A percentile compares a stretch with the other conserved stretches of the same genome.
Conservation (phyloP, 2,888 invertebrate species). For the Pristionchus fissidentatus region DNA sequence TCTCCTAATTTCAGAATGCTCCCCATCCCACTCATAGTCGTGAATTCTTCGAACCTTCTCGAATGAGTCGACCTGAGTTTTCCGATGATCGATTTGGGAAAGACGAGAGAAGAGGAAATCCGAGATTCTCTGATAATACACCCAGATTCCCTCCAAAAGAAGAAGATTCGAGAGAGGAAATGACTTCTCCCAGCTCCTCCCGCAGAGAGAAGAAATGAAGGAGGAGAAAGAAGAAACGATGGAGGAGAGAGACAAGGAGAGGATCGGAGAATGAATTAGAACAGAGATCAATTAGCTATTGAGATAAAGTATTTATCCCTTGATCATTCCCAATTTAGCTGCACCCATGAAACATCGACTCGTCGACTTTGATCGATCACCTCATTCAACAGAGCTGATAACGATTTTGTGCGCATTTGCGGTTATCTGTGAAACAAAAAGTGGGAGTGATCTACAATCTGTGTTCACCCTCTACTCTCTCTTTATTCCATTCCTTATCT, state of each 20-base stretch:
- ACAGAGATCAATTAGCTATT: neutral
- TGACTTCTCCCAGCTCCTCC: conserved; percentile 38
- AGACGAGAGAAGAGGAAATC: conserved; percentile 14
- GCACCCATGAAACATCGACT: too few relatives aligned
- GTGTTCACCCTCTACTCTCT: neutral
- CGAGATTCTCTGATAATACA: conserved; percentile 28
- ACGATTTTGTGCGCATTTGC: too few relatives aligned
- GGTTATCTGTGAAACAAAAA: too few relatives aligned
- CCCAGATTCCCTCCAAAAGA: conserved; percentile 5
- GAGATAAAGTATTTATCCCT: conserved; percentile 28
- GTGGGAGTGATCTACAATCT: conserved; percentile 7
- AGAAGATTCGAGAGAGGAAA: conserved; percentile 31
- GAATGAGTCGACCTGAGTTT: neutral
- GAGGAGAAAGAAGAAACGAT: conserved; percentile 8
- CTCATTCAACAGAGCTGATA: too few relatives aligned
- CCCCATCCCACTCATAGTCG: neutral
- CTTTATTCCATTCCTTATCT: conserved; percentile 1
- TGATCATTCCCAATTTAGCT: too few relatives aligned
- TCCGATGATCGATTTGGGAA: conserved; percentile 30
- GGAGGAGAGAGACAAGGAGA: neutral
- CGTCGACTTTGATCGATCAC: too few relatives aligned
- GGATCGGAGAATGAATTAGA: neutral
- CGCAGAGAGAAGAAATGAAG: neutral
- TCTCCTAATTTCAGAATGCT: conserved; percentile 21
- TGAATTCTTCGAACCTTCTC: conserved; percentile 26